These are phyloP conservation scores for Bombus polaris DNA, from an alignment of 1,140 invertebrate genomes.

Conservation along the genomic window DNA sequence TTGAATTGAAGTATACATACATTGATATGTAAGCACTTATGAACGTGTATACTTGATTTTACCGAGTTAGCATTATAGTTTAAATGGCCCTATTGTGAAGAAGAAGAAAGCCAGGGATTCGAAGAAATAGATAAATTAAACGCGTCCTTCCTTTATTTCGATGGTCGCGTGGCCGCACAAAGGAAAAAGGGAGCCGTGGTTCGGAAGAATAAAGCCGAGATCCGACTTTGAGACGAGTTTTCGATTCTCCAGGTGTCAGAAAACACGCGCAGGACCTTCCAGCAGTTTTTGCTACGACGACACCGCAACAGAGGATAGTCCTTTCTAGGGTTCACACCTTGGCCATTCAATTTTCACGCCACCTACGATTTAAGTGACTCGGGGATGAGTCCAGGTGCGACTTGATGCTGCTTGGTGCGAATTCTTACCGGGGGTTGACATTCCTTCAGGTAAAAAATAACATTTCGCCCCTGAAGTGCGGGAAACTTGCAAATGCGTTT, in stretches of 20 bases:
- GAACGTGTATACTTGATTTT: not conserved
- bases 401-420: not conserved
- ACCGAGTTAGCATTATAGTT: not conserved
- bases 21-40: too few relatives aligned
- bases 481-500: not conserved
- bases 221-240: conserved; percentile 54
- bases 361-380: conserved; percentile 73
- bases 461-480: not conserved
- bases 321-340: conserved; percentile 50
- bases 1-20: too few relatives aligned
- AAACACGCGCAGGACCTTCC: conserved; percentile 53
- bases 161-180: conserved; percentile 66
- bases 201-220: conserved; percentile 51
- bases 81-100: not conserved
- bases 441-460: conserved; percentile 35
- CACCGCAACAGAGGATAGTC: conserved; percentile 41
- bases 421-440: not conserved
- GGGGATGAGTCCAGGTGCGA: conserved; percentile 56
- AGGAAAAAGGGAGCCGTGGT: conserved; percentile 36
- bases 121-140: conserved; percentile 45
- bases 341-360: conserved; percentile 74
- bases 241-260: conserved; percentile 65
- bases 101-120: not conserved
- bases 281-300: conserved; percentile 20
- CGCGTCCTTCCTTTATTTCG: conserved; percentile 45